Evolutionary conservation across 1,140 invertebrate genomes (phyloP).

Genomic region (Acromyrmex charruanus): DNA sequence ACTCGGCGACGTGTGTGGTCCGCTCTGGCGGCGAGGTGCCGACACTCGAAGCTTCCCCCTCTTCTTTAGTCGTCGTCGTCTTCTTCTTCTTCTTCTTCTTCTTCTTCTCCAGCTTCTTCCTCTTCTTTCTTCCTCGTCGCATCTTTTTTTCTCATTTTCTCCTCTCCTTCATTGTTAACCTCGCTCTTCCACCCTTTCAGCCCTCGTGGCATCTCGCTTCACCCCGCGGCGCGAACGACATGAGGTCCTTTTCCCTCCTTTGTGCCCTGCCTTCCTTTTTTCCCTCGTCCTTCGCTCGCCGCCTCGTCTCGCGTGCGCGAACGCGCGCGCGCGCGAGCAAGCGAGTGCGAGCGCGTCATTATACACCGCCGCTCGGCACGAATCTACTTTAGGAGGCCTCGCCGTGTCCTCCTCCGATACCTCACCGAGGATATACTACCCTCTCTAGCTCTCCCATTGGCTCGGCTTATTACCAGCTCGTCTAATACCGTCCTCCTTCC

Average conservation of each 20-base stretch:
- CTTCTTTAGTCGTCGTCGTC: slow-evolving; percentile 69
- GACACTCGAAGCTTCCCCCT: slow-evolving; percentile 85
- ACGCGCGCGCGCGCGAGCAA: slow-evolving; percentile 70
- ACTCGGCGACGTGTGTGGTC: slow-evolving; percentile 86
- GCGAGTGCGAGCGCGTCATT: slow-evolving; percentile 80
- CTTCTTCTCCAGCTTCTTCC: slow-evolving; percentile 55
- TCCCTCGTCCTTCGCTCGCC: slow-evolving; percentile 49
- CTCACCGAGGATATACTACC: slow-evolving; percentile 62
- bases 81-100: slow-evolving; percentile 66
- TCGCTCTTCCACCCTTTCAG: slow-evolving; percentile 61
- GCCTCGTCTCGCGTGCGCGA: slow-evolving; percentile 59
- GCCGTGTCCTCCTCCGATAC: slow-evolving; percentile 72
- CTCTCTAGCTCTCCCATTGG: slow-evolving; percentile 71
- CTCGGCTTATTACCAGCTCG: slow-evolving; percentile 81
- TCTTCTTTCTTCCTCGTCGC: slow-evolving; percentile 76
- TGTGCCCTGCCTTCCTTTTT: slow-evolving; percentile 50
- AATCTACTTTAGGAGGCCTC: slow-evolving; percentile 83
- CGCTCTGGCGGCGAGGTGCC: slow-evolving; percentile 86
- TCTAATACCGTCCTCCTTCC: slow-evolving; percentile 83
- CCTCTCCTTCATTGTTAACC: slow-evolving; percentile 75
- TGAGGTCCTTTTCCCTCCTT: slow-evolving; percentile 45
- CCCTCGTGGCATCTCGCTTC: slow-evolving; percentile 53
- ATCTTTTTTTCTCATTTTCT: slow-evolving; percentile 72
- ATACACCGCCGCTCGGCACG: slow-evolving; percentile 83
- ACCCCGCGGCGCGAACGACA: slow-evolving; percentile 38